A percentile compares a stretch with the other conserved stretches of the same genome.
Conservation (phyloP, 2,113 vertebrate genomes). For the Neolamprologus toae region DNA sequence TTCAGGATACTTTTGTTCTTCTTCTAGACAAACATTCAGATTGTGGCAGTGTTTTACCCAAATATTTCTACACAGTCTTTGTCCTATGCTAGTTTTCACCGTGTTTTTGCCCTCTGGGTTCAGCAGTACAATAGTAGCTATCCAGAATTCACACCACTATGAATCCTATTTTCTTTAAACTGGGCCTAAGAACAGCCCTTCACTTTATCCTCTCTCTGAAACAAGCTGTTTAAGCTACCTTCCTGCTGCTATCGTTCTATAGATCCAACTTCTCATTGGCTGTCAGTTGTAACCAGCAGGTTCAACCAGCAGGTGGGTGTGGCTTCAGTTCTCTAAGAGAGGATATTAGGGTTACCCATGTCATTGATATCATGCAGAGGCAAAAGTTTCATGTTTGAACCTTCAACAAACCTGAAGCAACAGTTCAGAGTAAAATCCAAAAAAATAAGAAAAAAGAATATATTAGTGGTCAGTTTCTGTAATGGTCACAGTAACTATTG, state of each 20-base stretch:
- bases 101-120: background rate
- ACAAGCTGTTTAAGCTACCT: background rate
- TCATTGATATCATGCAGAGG: background rate
- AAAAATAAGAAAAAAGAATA: background rate
- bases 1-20: background rate
- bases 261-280: background rate
- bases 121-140: background rate
- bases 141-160: background rate
- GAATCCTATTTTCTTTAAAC: background rate
- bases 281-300: background rate
- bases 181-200: background rate
- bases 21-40: background rate
- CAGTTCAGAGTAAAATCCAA: background rate
- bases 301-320: background rate
- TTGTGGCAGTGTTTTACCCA: background rate
- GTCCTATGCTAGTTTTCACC: background rate
- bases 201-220: background rate
- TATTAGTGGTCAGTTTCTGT: background rate
- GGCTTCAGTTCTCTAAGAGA: background rate
- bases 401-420: background rate
- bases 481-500: background rate
- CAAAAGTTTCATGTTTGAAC: background rate
- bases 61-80: background rate
- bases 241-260: background rate
- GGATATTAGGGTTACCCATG: background rate